Base-by-base conservation (phyloP, 2,113 vertebrate species). In the Polypterus bichir region DNA sequence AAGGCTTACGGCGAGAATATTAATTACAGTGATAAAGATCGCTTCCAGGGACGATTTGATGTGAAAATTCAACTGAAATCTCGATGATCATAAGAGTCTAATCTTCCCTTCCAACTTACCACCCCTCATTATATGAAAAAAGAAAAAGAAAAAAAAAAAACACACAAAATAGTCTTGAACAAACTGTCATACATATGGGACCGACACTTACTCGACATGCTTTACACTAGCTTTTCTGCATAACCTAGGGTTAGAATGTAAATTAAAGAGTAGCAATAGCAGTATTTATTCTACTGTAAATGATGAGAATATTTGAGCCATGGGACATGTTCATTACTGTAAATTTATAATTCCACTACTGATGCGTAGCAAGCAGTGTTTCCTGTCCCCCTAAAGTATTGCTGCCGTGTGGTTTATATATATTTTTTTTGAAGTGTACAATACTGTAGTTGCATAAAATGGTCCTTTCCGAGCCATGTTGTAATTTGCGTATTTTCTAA, bases 251-350 rank as follows among this genome's bases (percentile, higher is more conserved):
- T 93, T 97, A 96, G 93, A 93, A 93, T 95, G 92, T 97, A 93
- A 92, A 93, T 88, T 83, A 77, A 89, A 84, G 87, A 93, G 91
- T 97, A 97, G 93, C 92, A 95, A 94, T 96, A 97, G 93, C 71
- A 74, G 89, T 97, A 98, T 98, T 97, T 97, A 97, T 97, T 98
- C 93, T 94, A 93, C 89, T 97, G 93, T 94, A 97, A 90, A 94
- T 94, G 89, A 96, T 79, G 88, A 86, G 89, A 88, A 83, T 91
- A 92, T 90, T 91, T 87, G 92, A 97, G 94, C 96, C 92, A 93
- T 92, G 92, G 93, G 91, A 92, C 83, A 81, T 88, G 83, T 91
- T 93, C 94, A 91, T 92, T 93, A 96, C 91, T 94, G 92, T 97
- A 98, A 94, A 91, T 91, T 27, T 84, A 89, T 92, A 83, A 94